Percentiles rank a stretch among this genome's conserved stretches.
phyloP scores from a whole-genome alignment of 2,888 invertebrate species.

The Agrochola circellaris region DNA sequence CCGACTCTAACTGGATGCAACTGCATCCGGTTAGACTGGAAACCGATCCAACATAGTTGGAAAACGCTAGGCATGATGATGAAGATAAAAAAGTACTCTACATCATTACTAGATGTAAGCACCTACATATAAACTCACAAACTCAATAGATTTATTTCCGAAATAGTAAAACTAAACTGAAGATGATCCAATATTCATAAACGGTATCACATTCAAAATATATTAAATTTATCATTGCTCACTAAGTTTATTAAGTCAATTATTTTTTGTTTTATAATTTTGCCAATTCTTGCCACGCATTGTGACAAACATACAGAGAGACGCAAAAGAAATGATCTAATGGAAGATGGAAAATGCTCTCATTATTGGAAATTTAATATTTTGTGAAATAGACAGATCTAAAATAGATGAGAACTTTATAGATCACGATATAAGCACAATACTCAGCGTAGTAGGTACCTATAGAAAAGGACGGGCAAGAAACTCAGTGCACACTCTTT shows the following conservation, averaged over 20 bases:
- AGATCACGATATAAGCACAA: background rate
- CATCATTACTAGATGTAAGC: no score
- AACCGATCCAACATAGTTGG: background rate
- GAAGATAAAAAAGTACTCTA: no score
- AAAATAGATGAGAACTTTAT: background rate
- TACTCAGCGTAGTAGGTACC: background rate
- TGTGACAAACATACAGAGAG: background rate
- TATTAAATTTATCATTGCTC: no score
- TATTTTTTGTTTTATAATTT: background rate
- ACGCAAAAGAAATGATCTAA: background rate
- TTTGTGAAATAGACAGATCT: background rate
- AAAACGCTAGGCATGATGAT: no score
- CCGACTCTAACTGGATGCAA: background rate
- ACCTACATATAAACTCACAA: no score
- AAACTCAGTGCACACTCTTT: background rate
- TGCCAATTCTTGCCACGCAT: background rate
- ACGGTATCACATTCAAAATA: no score
- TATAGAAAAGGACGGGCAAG: background rate
- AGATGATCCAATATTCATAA: no score
- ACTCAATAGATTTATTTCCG: no score
- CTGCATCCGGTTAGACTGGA: background rate
- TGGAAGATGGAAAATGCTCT: background rate
- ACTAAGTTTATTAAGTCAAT: no score
- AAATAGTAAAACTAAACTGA: no score
- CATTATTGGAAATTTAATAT: background rate